Evolutionary conservation across 2,888 invertebrate species (phyloP).

Genomic region (Patella caerulea): DNA sequence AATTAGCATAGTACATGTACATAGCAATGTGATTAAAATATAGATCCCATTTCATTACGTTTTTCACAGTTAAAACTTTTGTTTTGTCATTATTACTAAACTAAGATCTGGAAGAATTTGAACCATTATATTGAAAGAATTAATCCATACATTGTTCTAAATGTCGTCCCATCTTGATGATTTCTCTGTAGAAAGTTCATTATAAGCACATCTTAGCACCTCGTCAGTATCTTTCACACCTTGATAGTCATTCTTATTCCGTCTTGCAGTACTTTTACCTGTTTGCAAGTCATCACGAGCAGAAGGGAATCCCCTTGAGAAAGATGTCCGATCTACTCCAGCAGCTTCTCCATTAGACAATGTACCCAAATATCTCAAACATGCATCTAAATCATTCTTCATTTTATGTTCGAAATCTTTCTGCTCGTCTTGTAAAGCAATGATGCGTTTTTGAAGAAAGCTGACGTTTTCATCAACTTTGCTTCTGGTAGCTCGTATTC

Average conservation of each 20-base stretch:
- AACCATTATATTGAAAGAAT: too few species aligned
- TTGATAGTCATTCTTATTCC: conserved; percentile 44
- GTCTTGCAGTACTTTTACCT: not conserved
- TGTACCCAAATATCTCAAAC: conserved; percentile 33
- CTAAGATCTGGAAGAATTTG: too few species aligned
- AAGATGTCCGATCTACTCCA: not conserved
- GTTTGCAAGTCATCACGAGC: not conserved
- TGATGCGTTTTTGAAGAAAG: conserved; percentile 62
- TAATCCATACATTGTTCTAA: not conserved
- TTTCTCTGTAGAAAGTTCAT: conserved; percentile 21
- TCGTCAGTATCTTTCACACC: conserved; percentile 53
- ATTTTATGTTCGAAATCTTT: conserved; percentile 53
- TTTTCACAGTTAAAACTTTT: too few species aligned
- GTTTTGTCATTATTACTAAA: too few species aligned
- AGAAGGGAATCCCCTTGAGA: not conserved
- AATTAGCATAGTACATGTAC: too few species aligned
- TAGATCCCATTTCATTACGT: too few species aligned
- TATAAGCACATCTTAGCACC: conserved; percentile 42
- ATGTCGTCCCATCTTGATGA: not conserved
- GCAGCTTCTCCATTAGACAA: not conserved
- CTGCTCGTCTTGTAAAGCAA: conserved; percentile 56
- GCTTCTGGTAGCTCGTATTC: conserved; percentile 50
- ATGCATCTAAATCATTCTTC: conserved; percentile 57
- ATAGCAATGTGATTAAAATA: too few species aligned
- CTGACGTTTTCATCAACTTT: conserved; percentile 60